Evolutionary conservation across 2,113 vertebrate species (phyloP), one percentile per base, ranked within the genome.

Genomic region (Tupaia chinensis): DNA sequence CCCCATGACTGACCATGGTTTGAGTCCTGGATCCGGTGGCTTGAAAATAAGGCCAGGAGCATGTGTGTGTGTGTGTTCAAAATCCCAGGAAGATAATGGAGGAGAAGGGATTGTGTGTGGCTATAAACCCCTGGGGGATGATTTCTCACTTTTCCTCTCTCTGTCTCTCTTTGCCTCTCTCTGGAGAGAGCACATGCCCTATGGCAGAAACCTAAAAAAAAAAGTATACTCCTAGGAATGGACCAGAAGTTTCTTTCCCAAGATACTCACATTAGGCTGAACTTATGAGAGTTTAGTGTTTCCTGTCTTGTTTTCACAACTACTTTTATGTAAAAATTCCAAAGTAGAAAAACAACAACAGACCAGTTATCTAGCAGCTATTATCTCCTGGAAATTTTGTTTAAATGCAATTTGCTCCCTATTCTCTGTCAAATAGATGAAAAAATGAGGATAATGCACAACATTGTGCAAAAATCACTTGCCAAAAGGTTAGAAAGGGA

Each of bases 391-490:
- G 86, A 58, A 81, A 74, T 74, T 89, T 84, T 92, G 58, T 79
- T 94, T 83, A 83, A 70, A 80, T 82, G 73, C 72, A 95, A 95
- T 89, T 97, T 96, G 10, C 29, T 93, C 54, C 17, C 63, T 44
- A 68, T 83, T 94, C 63, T 92, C 79, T 44, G 77, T 53, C 23
- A 78, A 79, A 58, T 25, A 80, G 83, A 94, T 34, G 91, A 84
- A 93, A 76, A 56, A 29, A 27, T n/a, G 56, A 15, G 65, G 87
- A 79, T 12, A 23, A n/a, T 53, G 32, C 29, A 23, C 63, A 68
- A 22, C n/a, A 69, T 1, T 60, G 83, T 69, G 53, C 80, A 85
- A 88, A 97, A 89, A 83, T 63, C 25, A 32, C 25, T 95, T 23
- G 60, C 58, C 68, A 58, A 92, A 92, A 72, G 44, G 32, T 93